These are phyloP conservation scores for Entomobrya multifasciata DNA, from an alignment of 2,888 invertebrate genomes.

Conservation along the genomic window DNA sequence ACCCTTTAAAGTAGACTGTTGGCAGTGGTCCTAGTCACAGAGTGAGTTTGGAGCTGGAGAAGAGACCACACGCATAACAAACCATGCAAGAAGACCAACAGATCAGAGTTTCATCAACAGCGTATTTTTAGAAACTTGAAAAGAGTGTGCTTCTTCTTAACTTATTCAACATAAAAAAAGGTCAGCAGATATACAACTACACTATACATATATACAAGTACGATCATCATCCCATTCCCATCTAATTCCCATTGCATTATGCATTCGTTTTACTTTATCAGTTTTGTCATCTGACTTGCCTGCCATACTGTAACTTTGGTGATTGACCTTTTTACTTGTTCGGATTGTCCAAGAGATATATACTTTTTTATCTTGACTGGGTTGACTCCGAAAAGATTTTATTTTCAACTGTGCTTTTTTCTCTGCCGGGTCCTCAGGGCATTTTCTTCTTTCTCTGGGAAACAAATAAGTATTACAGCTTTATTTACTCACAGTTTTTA, in stretches of 20 bases:
- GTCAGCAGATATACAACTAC: no score
- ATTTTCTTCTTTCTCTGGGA: conserved; percentile 5
- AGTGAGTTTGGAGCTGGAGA: conserved; percentile 25
- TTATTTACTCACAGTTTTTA: conserved; percentile 21
- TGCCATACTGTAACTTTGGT: neutral
- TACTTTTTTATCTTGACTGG: neutral
- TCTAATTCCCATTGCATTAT: conserved; percentile 11
- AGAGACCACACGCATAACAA: no score
- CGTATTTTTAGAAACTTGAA: neutral
- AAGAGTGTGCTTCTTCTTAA: neutral
- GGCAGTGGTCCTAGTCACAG: conserved; percentile 16
- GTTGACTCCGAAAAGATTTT: conserved; percentile 19
- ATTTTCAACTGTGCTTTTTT: no score
- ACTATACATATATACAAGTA: no score
- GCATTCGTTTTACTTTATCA: neutral
- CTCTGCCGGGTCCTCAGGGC: conserved; percentile 10
- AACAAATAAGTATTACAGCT: neutral
- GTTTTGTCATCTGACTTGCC: conserved; percentile 6
- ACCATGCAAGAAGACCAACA: no score
- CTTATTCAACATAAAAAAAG: neutral
- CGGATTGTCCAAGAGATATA: neutral
- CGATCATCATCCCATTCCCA: neutral
- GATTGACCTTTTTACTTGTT: neutral
- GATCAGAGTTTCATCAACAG: neutral
- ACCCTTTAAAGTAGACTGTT: conserved; percentile 2